phyloP scores from a whole-genome alignment of 2,113 vertebrate species.

The Calidris pugnax region DNA sequence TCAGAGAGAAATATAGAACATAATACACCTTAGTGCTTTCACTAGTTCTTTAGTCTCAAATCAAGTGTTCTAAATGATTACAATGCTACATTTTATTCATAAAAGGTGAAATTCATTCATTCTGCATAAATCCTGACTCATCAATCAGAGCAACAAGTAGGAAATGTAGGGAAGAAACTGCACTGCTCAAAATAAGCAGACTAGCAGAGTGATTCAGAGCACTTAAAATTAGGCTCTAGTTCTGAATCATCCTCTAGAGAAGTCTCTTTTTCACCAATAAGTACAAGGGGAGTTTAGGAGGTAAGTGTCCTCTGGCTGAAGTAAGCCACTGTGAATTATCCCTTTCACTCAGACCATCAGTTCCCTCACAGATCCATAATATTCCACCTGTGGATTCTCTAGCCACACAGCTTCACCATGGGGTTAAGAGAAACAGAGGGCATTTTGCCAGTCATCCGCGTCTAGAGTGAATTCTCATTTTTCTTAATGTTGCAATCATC shows the following conservation, averaged over 20 bases:
- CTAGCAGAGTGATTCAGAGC: constrained; percentile 9
- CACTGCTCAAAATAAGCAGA: not conserved
- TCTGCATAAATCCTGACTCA: constrained; percentile 35
- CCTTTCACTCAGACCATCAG: not conserved
- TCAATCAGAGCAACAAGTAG: constrained; percentile 19
- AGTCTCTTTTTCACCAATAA: not conserved
- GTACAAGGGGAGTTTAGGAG: not conserved
- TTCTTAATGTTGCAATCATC: not conserved
- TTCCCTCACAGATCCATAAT: not conserved
- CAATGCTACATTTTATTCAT: constrained; percentile 16
- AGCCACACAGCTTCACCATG: not conserved
- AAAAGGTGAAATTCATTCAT: constrained; percentile 45
- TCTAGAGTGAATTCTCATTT: not conserved
- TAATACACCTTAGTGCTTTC: constrained; percentile 1
- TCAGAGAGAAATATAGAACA: not conserved
- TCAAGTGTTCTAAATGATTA: not conserved
- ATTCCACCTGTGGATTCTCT: not conserved
- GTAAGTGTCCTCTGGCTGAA: not conserved
- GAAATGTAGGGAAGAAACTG: constrained; percentile 20
- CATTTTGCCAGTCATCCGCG: not conserved
- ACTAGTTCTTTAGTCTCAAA: not conserved
- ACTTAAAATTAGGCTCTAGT: not conserved
- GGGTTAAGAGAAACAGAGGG: not conserved
- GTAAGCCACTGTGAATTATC: not conserved
- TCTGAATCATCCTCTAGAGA: constrained; percentile 19